Conservation (phyloP, 2,888 invertebrate species). For the Papilio protenor region DNA sequence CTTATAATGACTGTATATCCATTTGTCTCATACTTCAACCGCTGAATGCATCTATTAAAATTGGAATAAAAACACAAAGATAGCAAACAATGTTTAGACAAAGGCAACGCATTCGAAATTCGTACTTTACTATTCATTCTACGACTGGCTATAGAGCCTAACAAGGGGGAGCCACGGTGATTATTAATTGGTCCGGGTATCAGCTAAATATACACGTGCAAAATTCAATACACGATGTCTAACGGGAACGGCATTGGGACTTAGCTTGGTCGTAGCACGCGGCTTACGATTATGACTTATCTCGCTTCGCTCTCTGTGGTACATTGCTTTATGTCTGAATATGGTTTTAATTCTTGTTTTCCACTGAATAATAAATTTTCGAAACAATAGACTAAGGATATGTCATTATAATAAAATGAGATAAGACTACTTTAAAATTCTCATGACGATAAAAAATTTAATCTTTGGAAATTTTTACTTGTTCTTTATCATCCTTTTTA, state of each 20-base stretch:
- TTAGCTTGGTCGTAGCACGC: constrained; percentile 12
- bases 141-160: constrained; percentile 20
- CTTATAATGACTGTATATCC: constrained; percentile 22
- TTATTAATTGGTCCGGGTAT: constrained; percentile 37
- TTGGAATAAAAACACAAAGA: constrained; percentile 27
- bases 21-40: constrained; percentile 26
- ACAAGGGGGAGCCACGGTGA: constrained; percentile 31
- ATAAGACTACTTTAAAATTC: not conserved
- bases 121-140: constrained; percentile 19
- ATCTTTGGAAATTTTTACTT: too few relatives aligned
- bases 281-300: constrained; percentile 21
- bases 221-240: constrained; percentile 34
- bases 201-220: constrained; percentile 31
- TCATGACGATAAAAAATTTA: not conserved
- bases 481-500: too few relatives aligned
- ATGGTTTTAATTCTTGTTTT: not conserved
- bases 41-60: constrained; percentile 25
- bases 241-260: constrained; percentile 12
- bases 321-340: not conserved
- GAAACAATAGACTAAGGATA: not conserved
- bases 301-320: constrained; percentile 5
- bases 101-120: constrained; percentile 31
- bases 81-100: constrained; percentile 36
- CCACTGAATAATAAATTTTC: not conserved
- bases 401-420: too few relatives aligned